These are phyloP conservation scores for Xanthia togata DNA, from an alignment of 2,888 invertebrate genomes.

Conservation along the genomic window DNA sequence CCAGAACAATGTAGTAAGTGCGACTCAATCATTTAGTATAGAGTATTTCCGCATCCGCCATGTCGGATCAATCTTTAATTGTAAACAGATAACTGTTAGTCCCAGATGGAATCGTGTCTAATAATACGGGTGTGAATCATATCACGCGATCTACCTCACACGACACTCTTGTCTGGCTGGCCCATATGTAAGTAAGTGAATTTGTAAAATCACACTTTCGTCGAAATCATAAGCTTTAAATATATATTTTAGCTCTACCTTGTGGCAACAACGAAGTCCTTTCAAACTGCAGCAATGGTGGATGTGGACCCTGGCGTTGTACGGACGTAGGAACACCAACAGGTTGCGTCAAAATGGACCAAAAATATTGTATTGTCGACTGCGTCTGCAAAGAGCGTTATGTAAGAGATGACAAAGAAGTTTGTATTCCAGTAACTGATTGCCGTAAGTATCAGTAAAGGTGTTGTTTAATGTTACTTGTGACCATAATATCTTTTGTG, in stretches of 20 bases:
- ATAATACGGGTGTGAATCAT: not conserved
- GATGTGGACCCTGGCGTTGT: slow-evolving; percentile 70
- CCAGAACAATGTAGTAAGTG: slow-evolving; percentile 63
- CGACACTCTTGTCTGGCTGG: not conserved
- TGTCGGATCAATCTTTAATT: not conserved
- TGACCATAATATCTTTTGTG: no score
- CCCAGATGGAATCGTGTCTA: not conserved
- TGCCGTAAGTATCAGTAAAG: slow-evolving; percentile 66
- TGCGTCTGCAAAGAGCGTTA: slow-evolving; percentile 67
- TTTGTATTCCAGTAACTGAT: slow-evolving; percentile 66
- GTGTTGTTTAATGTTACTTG: no score
- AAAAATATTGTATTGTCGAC: slow-evolving; percentile 42
- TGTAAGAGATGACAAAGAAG: slow-evolving; percentile 58
- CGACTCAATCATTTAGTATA: not conserved
- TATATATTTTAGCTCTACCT: slow-evolving; percentile 20
- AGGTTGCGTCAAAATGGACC: slow-evolving; percentile 58
- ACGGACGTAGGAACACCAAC: slow-evolving; percentile 65
- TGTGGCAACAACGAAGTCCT: slow-evolving; percentile 49
- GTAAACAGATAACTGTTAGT: not conserved
- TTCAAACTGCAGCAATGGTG: slow-evolving; percentile 59
- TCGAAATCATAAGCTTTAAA: not conserved
- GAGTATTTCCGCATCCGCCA: not conserved
- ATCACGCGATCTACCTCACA: not conserved
- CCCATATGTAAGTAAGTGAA: not conserved
- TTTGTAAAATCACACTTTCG: not conserved